phyloP scores from a whole-genome alignment of 2,113 vertebrate genomes.

The Opisthocomus hoazin region DNA sequence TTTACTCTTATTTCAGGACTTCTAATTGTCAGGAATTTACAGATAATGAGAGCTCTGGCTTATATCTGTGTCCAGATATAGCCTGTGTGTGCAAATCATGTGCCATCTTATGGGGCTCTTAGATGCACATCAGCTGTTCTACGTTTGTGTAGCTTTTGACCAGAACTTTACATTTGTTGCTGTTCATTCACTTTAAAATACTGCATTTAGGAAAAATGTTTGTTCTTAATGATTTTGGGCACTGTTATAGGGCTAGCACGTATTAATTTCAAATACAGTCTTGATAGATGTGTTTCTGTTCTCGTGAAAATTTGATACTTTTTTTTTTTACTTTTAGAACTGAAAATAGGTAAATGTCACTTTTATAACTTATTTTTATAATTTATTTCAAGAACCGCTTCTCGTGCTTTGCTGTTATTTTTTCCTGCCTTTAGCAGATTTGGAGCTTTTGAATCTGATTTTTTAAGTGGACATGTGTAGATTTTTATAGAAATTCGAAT shows the following conservation, averaged over 20 bases:
- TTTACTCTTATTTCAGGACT: neutral
- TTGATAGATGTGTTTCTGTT: neutral
- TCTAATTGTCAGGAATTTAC: neutral
- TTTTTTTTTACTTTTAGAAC: neutral
- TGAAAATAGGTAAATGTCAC: neutral
- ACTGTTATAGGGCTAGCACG: accelerated
- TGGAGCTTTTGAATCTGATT: neutral
- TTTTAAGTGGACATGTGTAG: neutral
- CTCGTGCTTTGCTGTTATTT: neutral
- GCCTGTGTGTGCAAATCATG: neutral
- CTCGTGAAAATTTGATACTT: neutral
- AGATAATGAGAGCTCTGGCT: neutral
- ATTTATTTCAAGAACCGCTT: neutral
- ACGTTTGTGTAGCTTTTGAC: neutral
- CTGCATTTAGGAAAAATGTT: neutral
- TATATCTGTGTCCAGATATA: neutral
- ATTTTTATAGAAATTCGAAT: neutral
- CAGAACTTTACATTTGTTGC: neutral
- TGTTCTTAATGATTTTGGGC: neutral
- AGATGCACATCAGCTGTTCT: neutral
- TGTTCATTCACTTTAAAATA: neutral
- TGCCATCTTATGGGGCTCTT: neutral
- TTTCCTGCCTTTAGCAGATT: neutral
- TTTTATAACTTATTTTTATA: neutral
- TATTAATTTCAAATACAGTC: neutral